A percentile compares a stretch with the other conserved stretches of the same genome.
These are phyloP conservation scores for Thunnus thynnus DNA, from an alignment of 2,113 vertebrate species.

Conservation along the genomic window DNA sequence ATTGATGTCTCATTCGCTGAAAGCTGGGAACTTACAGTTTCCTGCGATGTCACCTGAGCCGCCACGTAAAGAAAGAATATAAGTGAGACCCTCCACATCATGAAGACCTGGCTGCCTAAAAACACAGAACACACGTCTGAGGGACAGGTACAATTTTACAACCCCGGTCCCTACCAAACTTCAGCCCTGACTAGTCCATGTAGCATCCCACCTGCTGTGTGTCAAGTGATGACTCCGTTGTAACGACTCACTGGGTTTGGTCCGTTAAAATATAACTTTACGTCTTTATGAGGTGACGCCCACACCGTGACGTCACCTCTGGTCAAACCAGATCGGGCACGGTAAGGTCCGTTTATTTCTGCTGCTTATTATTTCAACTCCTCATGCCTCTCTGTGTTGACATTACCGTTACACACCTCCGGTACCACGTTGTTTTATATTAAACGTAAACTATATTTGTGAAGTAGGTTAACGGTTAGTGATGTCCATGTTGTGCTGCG, in stretches of 20 bases:
- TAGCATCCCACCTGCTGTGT: too few relatives aligned
- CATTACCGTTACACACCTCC: background rate
- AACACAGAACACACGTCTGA: background rate
- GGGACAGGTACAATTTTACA: too few relatives aligned
- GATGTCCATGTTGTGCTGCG: background rate
- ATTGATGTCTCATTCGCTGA: background rate
- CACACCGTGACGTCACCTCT: background rate
- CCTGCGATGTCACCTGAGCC: background rate
- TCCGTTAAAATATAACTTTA: too few relatives aligned
- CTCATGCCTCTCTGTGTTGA: fast-evolving
- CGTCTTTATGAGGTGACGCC: conserved; percentile 24
- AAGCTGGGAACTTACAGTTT: conserved; percentile 58
- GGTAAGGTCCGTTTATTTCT: conserved; percentile 19
- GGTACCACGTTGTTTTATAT: background rate
- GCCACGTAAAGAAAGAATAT: background rate
- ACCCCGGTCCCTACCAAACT: too few relatives aligned
- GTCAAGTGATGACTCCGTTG: too few relatives aligned
- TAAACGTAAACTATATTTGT: background rate
- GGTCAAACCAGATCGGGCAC: background rate
- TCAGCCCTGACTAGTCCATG: too few relatives aligned
- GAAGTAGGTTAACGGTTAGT: too few relatives aligned
- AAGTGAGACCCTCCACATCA: conserved; percentile 32
- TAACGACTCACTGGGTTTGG: too few relatives aligned
- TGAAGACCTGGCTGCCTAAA: background rate
- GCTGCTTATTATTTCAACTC: fast-evolving